phyloP scores from a whole-genome alignment of 2,888 invertebrate genomes.

The Trypoxylon attenuatum region DNA sequence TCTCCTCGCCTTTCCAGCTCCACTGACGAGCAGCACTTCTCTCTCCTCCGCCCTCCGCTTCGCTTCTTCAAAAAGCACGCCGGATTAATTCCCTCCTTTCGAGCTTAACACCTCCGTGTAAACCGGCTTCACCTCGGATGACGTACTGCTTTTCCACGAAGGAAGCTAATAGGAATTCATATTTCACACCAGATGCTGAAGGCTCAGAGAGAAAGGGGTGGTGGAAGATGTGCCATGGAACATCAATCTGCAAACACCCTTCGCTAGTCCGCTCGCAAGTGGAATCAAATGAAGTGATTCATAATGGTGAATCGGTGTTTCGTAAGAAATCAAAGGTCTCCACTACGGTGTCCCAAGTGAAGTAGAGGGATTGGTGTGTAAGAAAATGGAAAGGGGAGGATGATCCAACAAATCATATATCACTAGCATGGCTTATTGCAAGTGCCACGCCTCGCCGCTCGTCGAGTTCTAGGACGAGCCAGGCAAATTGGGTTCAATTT shows the following conservation, averaged over 20 bases:
- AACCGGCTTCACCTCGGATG: conserved; percentile 8
- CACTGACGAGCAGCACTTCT: conserved; percentile 34
- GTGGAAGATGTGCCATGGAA: too few species aligned
- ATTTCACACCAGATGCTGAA: conserved; percentile 10
- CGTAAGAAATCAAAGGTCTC: too few species aligned
- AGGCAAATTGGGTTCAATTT: neutral
- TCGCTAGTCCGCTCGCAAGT: too few species aligned
- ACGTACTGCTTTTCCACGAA: conserved; percentile 35
- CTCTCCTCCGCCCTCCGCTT: conserved; percentile 13
- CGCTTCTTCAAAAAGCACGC: conserved; percentile 23
- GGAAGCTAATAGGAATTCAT: conserved; percentile 35
- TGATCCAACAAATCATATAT: neutral
- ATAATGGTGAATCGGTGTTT: too few species aligned
- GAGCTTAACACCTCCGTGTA: conserved; percentile 39
- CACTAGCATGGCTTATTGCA: neutral
- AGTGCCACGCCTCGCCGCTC: neutral
- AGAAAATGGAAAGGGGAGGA: neutral
- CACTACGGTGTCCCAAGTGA: too few species aligned
- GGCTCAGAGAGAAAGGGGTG: neutral
- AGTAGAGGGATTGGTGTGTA: too few species aligned
- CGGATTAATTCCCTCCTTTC: conserved; percentile 37
- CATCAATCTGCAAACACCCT: too few species aligned
- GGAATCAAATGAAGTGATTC: too few species aligned
- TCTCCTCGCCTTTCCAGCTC: conserved; percentile 26
- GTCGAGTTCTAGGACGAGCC: neutral